phyloP scores from a whole-genome alignment of 2,113 vertebrate genomes.

The Sylvia atricapilla region DNA sequence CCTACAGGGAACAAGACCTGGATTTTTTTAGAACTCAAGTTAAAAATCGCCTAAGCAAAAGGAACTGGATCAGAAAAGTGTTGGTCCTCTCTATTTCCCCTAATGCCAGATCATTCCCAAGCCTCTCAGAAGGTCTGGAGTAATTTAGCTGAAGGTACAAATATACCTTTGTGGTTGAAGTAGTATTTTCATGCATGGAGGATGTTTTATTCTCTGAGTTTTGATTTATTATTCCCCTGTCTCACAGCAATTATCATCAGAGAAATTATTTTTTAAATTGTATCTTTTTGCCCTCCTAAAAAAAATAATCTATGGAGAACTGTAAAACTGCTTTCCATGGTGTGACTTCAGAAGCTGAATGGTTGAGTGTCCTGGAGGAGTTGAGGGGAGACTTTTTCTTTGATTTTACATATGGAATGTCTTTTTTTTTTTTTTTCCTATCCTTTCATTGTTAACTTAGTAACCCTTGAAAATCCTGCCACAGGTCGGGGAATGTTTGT shows the following conservation, averaged over 20 bases:
- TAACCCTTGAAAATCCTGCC: not conserved
- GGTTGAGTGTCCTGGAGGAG: not conserved
- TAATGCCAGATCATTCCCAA: not conserved
- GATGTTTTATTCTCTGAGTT: not conserved
- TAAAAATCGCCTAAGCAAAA: not conserved
- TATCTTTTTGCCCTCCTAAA: rapidly evolving
- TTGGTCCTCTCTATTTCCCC: rapidly evolving
- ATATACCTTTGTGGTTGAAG: not conserved
- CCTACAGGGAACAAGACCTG: not conserved
- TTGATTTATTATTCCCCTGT: not conserved
- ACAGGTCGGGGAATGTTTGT: not conserved
- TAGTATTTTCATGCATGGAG: not conserved
- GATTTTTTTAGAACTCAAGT: not conserved
- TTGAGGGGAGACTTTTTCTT: not conserved
- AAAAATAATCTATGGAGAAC: not conserved
- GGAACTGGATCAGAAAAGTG: not conserved
- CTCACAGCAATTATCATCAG: rapidly evolving
- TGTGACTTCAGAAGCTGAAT: not conserved
- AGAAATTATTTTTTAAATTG: not conserved
- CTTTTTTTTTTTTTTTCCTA: not conserved
- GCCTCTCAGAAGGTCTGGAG: not conserved
- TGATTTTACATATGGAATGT: not conserved
- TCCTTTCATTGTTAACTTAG: not conserved
- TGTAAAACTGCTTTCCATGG: not conserved
- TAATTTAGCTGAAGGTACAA: not conserved